Conservation (phyloP, 2,888 invertebrate genomes). For the Gibbula magus region DNA sequence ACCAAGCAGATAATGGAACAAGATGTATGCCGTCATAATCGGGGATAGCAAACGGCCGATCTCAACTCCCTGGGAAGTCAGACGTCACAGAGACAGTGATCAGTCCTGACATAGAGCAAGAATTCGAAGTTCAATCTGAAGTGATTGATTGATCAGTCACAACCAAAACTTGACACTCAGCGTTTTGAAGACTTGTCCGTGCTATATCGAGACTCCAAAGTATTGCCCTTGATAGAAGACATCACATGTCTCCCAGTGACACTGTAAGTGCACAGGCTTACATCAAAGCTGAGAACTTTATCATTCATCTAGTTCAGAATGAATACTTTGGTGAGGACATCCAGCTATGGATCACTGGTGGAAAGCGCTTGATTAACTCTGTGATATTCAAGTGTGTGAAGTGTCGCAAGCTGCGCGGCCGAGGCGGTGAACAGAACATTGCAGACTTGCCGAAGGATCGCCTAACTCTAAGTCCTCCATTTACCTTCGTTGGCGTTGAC, state of each 20-base stretch:
- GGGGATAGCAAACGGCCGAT: too few relatives aligned
- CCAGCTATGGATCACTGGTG: slow-evolving; percentile 2
- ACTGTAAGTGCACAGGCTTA: background rate
- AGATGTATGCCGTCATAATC: too few relatives aligned
- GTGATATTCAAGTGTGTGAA: background rate
- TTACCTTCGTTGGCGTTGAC: background rate
- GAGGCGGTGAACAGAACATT: background rate
- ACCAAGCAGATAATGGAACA: background rate
- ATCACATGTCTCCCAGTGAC: too few relatives aligned
- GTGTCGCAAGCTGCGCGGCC: background rate
- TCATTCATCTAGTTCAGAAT: slow-evolving; percentile 22
- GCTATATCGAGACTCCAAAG: too few relatives aligned
- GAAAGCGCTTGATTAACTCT: background rate
- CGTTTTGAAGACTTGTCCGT: too few relatives aligned
- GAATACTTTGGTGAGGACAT: background rate
- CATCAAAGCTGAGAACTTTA: slow-evolving; percentile 23
- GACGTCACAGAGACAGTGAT: too few relatives aligned
- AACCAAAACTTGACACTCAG: too few relatives aligned
- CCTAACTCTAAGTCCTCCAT: background rate
- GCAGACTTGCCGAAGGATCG: background rate
- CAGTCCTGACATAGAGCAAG: too few relatives aligned
- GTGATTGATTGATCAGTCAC: too few relatives aligned
- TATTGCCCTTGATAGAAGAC: too few relatives aligned
- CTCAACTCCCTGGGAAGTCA: too few relatives aligned
- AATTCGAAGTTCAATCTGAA: background rate